Evolutionary conservation across 1,140 invertebrate species (phyloP).

Genomic region (Metopolophium dirhodum): DNA sequence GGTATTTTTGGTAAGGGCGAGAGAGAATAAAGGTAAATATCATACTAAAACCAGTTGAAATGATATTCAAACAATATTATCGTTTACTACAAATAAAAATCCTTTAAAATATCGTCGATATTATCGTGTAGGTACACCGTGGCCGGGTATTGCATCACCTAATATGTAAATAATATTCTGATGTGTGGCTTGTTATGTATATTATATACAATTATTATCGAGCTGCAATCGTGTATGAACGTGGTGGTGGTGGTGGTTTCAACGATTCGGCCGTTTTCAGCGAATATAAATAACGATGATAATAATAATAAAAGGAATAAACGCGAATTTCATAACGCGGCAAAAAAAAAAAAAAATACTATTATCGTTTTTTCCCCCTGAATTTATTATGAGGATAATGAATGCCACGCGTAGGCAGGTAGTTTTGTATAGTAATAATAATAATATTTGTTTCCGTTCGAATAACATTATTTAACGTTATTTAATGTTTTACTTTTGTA

Average conservation of each 20-base stretch:
- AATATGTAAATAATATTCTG: not conserved
- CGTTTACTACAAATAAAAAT: not conserved
- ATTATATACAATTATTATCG: not conserved
- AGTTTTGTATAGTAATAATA: not conserved
- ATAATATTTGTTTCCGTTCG: conserved; percentile 14
- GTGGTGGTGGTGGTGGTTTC: not conserved
- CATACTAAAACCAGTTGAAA: not conserved
- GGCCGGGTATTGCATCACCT: not conserved
- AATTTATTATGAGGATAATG: conserved; percentile 14
- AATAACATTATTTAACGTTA: conserved; percentile 13
- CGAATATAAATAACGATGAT: not conserved
- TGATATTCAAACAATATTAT: not conserved
- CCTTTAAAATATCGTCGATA: not conserved
- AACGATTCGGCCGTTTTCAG: not conserved
- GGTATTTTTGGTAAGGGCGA: not conserved
- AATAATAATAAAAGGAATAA: conserved; percentile 10
- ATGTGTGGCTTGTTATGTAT: not conserved
- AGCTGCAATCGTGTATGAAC: not conserved
- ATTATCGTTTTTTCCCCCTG: not conserved
- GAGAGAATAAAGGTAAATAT: not conserved
- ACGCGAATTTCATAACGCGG: not conserved
- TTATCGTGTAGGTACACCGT: not conserved
- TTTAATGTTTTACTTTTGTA: conserved; percentile 13
- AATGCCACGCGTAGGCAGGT: not conserved
- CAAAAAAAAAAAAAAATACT: conserved; percentile 4